These are phyloP conservation scores for Zootermopsis nevadensis DNA, from an alignment of 2,888 invertebrate species.

Conservation along the genomic window DNA sequence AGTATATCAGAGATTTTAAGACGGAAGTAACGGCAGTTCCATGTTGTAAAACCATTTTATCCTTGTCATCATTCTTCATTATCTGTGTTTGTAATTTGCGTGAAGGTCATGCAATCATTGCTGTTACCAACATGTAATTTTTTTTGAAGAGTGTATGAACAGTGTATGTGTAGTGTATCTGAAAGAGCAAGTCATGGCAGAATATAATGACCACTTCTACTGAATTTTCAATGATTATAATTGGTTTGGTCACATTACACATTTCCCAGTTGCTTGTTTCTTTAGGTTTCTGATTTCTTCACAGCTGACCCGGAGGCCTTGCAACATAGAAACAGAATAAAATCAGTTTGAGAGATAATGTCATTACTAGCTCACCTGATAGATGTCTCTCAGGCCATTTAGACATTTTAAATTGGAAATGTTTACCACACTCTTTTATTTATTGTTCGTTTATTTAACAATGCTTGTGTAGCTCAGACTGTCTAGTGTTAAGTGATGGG, in stretches of 20 bases:
- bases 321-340: no score
- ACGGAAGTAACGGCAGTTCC: background rate
- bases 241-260: background rate
- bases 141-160: background rate
- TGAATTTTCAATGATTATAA: background rate
- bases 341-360: no score
- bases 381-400: no score
- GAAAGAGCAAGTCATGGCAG: background rate
- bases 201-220: background rate
- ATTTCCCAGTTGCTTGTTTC: background rate
- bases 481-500: no score
- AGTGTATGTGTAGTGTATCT: background rate
- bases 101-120: background rate
- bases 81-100: background rate
- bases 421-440: no score
- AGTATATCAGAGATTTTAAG: background rate
- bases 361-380: no score
- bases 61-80: background rate
- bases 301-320: background rate
- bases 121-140: background rate
- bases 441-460: no score
- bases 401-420: no score
- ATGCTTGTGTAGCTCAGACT: no score
- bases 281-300: background rate
- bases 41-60: background rate